Base-by-base conservation (phyloP, 2,797 vertebrate species). In the Crenuchus spilurus region DNA sequence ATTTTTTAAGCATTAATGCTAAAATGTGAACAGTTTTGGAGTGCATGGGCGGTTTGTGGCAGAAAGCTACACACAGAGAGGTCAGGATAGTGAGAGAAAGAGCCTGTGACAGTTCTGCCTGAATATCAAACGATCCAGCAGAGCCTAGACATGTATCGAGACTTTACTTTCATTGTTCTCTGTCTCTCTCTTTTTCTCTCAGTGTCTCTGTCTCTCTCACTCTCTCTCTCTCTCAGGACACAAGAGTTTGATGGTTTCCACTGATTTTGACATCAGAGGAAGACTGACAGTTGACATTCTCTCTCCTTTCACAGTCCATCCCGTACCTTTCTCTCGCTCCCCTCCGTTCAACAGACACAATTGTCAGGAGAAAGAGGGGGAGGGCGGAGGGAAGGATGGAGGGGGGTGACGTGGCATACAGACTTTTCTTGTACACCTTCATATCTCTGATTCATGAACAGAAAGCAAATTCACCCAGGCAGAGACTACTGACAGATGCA, bases 241-340 rank as follows among this genome's bases (percentile, higher is more conserved):
- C 0, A 10, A 10, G 66, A 64, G 75, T 81, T 81, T 81, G 82
- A 83, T 83, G 82, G 74, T 77, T 81, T 52, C 74, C 67, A 61
- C 82, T 81, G 82, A 83, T 83, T 83, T 57, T 69, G 67, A 67
- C 88, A 55, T 87, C 84, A 78, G 84, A 82, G 80, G 57, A 80
- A 90, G 91, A 93, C 86, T 93, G 92, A 93, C 92, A 93, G 92
- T 91, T 94, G 91, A 94, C 92, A 92, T 93, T 94, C 90, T 91
- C 87, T 76, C 84, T 88, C 87, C 83, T 92, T 90, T 89, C 67
- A 82, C 72, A 76, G 49, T 74, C 78, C 33, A 46, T 76, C 74
- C 74, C 61, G 48, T 88, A 85, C 70, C 86, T 82, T 86, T 87
- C 76, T 88, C 87, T 89, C 85, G 86, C 84, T 86, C 77, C 20